Evolutionary conservation across 2,888 invertebrate species (phyloP).

Genomic region (Oxystoma pomonae): DNA sequence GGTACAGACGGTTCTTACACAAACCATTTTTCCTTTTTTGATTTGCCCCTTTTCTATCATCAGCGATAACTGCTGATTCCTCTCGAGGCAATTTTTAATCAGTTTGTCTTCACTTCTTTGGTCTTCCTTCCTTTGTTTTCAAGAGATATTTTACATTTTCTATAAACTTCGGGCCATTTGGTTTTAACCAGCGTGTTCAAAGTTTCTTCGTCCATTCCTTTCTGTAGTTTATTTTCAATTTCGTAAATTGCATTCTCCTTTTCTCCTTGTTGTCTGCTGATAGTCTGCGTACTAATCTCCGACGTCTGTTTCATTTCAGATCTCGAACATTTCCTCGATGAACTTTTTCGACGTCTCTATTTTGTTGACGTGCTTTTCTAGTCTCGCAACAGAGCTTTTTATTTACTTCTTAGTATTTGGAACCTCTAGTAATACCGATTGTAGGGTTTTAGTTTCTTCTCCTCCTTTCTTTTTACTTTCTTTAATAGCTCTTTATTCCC

Average conservation of each 20-base stretch:
- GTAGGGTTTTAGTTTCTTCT: background rate
- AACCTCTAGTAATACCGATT: background rate
- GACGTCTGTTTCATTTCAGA: background rate
- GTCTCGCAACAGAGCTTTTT: background rate
- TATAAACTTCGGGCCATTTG: background rate
- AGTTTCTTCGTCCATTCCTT: background rate
- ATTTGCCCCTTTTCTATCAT: conserved; percentile 6
- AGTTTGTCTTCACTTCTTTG: background rate
- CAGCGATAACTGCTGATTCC: background rate
- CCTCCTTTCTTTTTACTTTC: background rate
- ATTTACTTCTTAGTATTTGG: background rate
- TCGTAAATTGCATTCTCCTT: background rate
- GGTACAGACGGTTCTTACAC: background rate
- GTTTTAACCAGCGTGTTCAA: background rate
- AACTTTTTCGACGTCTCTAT: background rate
- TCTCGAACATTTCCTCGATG: conserved; percentile 6
- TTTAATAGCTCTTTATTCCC: background rate
- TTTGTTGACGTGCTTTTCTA: background rate
- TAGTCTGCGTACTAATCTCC: background rate
- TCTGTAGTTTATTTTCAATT: background rate
- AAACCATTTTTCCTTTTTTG: conserved; percentile 2
- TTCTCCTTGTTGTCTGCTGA: conserved; percentile 1
- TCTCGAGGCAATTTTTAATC: background rate
- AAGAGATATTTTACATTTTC: background rate
- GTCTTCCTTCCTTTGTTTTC: background rate